Percentiles rank a stretch among this genome's conserved stretches.
Evolutionary conservation across 2,888 invertebrate species (phyloP).

Genomic region (Tachystola acroxantha): DNA sequence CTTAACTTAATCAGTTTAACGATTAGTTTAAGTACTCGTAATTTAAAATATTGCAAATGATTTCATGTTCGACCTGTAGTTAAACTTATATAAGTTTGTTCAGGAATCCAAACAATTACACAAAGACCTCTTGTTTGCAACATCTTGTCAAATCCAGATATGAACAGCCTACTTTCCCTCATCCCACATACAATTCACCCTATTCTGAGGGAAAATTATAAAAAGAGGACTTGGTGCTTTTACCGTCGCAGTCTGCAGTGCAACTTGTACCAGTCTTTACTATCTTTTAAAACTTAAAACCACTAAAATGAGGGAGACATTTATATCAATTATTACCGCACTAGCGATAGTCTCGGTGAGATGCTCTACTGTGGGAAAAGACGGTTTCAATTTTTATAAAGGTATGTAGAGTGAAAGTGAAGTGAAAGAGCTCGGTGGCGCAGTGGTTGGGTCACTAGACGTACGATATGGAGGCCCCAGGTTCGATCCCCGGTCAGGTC

Average conservation of each 20-base stretch:
- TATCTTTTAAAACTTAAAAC: constrained; percentile 39
- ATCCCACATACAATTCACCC: background rate
- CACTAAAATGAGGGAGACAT: constrained; percentile 54
- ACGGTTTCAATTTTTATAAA: constrained; percentile 70
- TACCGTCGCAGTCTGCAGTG: constrained; percentile 30
- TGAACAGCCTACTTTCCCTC: background rate
- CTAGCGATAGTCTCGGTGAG: constrained; percentile 33
- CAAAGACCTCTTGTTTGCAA: too few relatives aligned
- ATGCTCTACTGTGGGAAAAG: constrained; percentile 39
- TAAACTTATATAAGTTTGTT: too few relatives aligned
- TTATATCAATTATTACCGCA: constrained; percentile 52
- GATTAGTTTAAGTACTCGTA: too few relatives aligned
- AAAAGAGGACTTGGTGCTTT: constrained; percentile 31
- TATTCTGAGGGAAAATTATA: constrained; percentile 40
- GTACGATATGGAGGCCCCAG: too few relatives aligned
- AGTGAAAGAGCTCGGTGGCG: too few relatives aligned
- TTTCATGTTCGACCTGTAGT: too few relatives aligned
- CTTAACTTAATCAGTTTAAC: too few relatives aligned
- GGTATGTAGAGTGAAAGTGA: constrained; percentile 31
- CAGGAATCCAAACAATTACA: too few relatives aligned
- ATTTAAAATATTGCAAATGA: too few relatives aligned
- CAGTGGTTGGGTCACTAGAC: too few relatives aligned
- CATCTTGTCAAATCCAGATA: constrained; percentile 5
- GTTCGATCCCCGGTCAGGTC: too few relatives aligned
- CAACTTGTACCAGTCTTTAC: constrained; percentile 21